Base-by-base conservation (phyloP, 2,888 invertebrate species). In the Drosophila kanekoi region DNA sequence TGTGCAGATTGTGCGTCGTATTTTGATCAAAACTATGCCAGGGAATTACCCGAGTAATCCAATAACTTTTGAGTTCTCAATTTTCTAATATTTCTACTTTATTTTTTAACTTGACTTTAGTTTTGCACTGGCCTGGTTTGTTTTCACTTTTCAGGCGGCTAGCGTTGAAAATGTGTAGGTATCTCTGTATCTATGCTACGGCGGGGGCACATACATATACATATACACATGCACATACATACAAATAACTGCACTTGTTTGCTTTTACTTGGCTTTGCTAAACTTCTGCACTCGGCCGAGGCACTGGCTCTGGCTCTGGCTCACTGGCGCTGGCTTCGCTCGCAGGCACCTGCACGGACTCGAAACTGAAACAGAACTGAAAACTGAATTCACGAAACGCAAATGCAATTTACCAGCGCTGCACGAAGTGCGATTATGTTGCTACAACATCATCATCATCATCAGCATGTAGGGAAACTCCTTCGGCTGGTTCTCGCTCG, bases 361-460 rank as follows among this genome's bases (percentile, higher is more conserved):
- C 87, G 81, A 85, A 81, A 89, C 79, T 89, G 84, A 85, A 89
- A 79, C 86, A 84, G 84, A 87, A 91, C 90, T 91, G 81, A 90
- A 81, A 35, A 53, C 41, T n/a, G 37, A 66, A 41, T 53, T 14
- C 48, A 48, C 62, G 62, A 37, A 40, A 54, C 69, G 60, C 28
- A 75, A 84, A 78, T 82, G 82, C 83, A 83, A 68, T 81, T 86
- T 69, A 37, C 56, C 44, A 53, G 57, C 59, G 52, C 45, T 60
- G 77, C 83, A 83, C 82, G 83, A 79, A 76, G 65, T 66, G 67
- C 67, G 72, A 79, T 83, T 84, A 70, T 79, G 84, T 37, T 83
- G 78, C 45, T 66, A 56, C 57, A 79, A 63, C 72, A 78, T 65
- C 61, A 68, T 70, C 66, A 61, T 69, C 60, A 58, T 48, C 59